Base-by-base conservation (phyloP, 2,113 vertebrate species). In the Grammomys dolichurus region DNA sequence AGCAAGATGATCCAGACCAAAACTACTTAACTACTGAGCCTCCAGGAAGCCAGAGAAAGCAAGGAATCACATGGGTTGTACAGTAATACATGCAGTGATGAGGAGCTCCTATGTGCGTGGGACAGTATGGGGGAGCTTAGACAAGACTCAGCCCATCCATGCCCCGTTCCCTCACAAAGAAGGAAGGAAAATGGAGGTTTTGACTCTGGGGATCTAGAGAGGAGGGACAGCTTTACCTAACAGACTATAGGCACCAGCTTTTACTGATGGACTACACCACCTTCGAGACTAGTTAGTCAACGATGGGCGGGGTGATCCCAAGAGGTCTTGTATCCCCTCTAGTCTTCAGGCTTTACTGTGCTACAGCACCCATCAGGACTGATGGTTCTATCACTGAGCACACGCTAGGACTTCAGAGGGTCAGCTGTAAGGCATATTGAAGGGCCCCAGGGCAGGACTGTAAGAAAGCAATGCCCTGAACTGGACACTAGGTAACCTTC, bases 51-150 rank as follows among this genome's bases (percentile, higher is more conserved):
- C 75, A 58, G 63, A 54, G 40, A 24, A 58, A 51, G 70, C 17
- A 1, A 13, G 65, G 22, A 91, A 70, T 67, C 48, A 28, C 10
- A 0, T 19, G 12, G 70, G 9, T 8, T 31, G 13, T 51, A 36
- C 10, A n/a, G 58, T 31, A 6, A 82, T 4, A 11, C 1, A 6
- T 14, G 16, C 2, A 40, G 16, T 31, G 6, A 20, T 1, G 19
- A 73, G 33, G 7, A 16, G 16, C 46, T 48, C 19, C 81, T 56
- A 0, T 3, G n/a, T 48, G n/a, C 54, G 56, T 28, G 8, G 54
- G 3, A 51, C 20, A 14, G 14, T 1, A 36, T 51, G 16, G 7
- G 60, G 73, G 26, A 73, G 73, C 86, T 72, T 72, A 51, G 16
- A 88, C 54, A 5, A 43, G 63, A 81, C 72, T 16, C 10, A 10